phyloP scores from a whole-genome alignment of 2,888 invertebrate genomes.

The Eristalinus sepulchralis region DNA sequence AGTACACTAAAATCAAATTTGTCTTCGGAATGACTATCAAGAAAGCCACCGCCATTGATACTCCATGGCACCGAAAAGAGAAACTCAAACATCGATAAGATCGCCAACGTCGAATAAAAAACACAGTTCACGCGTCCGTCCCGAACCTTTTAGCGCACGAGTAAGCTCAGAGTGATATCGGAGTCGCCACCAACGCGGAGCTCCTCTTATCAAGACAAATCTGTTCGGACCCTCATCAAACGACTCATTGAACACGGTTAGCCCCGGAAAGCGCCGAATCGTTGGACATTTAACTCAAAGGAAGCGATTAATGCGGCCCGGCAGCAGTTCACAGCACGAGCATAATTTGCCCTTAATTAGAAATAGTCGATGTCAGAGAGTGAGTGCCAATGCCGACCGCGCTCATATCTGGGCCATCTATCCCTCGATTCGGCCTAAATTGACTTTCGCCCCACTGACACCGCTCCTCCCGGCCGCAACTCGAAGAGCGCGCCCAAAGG shows the following conservation, averaged over 20 bases:
- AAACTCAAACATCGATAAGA: not conserved
- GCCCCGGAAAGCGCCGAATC: not conserved
- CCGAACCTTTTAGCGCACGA: not conserved
- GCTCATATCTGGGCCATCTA: not conserved
- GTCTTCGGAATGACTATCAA: not conserved
- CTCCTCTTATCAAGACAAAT: not conserved
- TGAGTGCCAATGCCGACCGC: not conserved
- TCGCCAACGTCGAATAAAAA: not conserved
- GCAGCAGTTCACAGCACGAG: not conserved
- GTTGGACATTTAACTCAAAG: not conserved
- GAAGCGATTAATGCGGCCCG: not conserved
- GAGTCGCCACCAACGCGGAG: not conserved
- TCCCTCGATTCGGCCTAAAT: not conserved
- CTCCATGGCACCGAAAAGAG: not conserved
- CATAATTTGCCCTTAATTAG: conserved; percentile 1
- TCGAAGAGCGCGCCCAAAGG: not conserved
- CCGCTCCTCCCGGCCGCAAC: no score
- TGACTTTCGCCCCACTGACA: not conserved
- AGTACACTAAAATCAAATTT: not conserved
- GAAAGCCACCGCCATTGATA: not conserved
- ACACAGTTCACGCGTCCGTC: not conserved
- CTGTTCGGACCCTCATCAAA: not conserved
- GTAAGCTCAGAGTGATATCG: not conserved
- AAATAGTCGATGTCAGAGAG: not conserved
- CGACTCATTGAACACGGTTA: not conserved